Evolutionary conservation across 92 coral and sea anemone species (phyloP).

Genomic region (Bergia puertoricense): DNA sequence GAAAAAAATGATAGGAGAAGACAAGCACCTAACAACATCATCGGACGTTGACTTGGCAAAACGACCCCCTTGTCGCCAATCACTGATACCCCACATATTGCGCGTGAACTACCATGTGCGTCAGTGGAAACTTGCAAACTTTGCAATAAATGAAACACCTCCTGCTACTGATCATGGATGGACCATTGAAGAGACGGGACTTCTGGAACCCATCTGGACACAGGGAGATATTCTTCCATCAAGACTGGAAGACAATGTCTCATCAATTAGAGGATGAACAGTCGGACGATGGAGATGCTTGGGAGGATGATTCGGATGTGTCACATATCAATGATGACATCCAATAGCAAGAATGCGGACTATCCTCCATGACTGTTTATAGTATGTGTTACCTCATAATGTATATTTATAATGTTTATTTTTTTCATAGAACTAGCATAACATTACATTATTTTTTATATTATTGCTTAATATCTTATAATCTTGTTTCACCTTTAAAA

Average conservation of each 20-base stretch:
- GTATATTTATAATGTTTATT: background rate
- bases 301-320: background rate
- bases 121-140: background rate
- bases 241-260: too few species aligned
- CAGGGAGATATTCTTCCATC: too few species aligned
- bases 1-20: background rate
- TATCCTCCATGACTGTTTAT: background rate
- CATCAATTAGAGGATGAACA: background rate
- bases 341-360: background rate
- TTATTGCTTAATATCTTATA: background rate
- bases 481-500: background rate
- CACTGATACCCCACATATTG: conserved; percentile 3
- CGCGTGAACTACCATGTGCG: conserved; percentile 9
- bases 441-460: background rate
- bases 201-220: conserved; percentile 11
- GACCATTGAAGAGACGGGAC: background rate
- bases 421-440: background rate
- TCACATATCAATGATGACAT: background rate
- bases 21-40: background rate
- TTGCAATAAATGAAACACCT: background rate
- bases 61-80: background rate
- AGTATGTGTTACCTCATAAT: background rate
- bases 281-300: background rate
- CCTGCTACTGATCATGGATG: conserved; percentile 5
- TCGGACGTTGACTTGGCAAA: conserved; percentile 18